Evolutionary conservation across 2,888 invertebrate genomes (phyloP), one percentile per base, ranked within the genome.

Genomic region (Caenorhabditis auriculariae): DNA sequence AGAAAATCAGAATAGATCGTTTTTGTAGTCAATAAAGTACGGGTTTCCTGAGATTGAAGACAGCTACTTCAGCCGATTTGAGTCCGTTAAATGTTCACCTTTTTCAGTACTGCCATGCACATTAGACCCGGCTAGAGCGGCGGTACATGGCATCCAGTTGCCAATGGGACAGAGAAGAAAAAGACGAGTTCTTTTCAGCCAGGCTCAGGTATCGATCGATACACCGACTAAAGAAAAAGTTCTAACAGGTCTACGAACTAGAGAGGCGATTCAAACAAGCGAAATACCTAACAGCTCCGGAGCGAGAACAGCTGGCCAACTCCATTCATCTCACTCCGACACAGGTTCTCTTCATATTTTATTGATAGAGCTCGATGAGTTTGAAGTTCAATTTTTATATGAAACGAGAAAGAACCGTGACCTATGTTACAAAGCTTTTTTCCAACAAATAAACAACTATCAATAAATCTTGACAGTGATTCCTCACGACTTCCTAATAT

Each of bases 271-370:
- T 96, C 84, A 87, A 94, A 3, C 94, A 95, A 82, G 96, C 66
- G 0, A 71, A 68, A 50, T 98, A 98, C 84, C 86, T 98, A 15
- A 94, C 94, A 1, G 98, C 96, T 0, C 96, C 96, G 0, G 98
- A 98, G 83, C 85, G 98, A 28, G 98, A 98, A 82, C 94, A 96
- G 82, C 85, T 98, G 66, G 98, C 98, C 3, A 91, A 91, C 65
- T 87, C 94, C 77, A 96, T 98, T 68, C 87, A 92, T 54, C 86
- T 98, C 60, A 95, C 96, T 3, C 96, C 96, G 0, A 96, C 95
- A 2, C 98, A 98, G 66, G 68, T 65, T 26, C 7, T n/a, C n/a
- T n/a, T n/a, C n/a, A n/a, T n/a, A n/a, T n/a, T n/a, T n/a, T n/a
- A n/a, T n/a, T n/a, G n/a, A n/a, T n/a, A n/a, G n/a, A n/a, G n/a